Base-by-base conservation (phyloP, 2,888 invertebrate genomes). In the Eupithecia vulgata region DNA sequence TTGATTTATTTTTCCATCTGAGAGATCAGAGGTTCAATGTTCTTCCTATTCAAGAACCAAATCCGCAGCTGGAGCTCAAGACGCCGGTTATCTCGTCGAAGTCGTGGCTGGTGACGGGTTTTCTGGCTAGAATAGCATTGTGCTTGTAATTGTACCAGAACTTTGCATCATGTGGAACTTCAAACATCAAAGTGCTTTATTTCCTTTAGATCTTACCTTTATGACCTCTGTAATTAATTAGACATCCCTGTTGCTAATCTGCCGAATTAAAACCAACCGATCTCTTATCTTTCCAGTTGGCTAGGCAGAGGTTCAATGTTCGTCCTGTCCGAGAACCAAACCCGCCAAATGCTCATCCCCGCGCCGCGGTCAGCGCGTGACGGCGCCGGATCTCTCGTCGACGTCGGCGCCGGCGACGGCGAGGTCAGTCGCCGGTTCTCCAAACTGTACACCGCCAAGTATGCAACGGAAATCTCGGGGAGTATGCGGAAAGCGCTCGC, bases 381-480 rank as follows among this genome's bases (percentile, higher is more conserved):
- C 68, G 78, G 78, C 30, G 72, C 81, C 40, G 88, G 87, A 64
- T 91, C 95, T 12, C 86, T 97, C 61, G 94, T 99, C 67, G 99
- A 99, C 93, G 95, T 99, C 70, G 99, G 99, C 67, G 99, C 99
- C 4, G 99, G 99, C 1, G 99, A 99, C 93, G 99, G 99, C 0
- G 97, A 97, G 85, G 98, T 99, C 69, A 99, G 99, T 59, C 95
- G 96, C 25, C 95, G 97, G 74, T 96, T 99, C 91, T 96, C 97
- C 0, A 95, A 95, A 69, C 95, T 97, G 77, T 98, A 97, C 92
- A 88, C 95, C 7, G 93, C 95, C 71, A 96, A 97, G 64, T 98
- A 97, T 90, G 98, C 97, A 70, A 99, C 99, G 0, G 99, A 99
- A 91, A 97, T 98, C 79, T 99, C 99, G 1, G 95, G 95, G 71